Evolutionary conservation across 2,113 vertebrate genomes (phyloP), one percentile per base, ranked within the genome.

Genomic region (Paratilapia polleni): DNA sequence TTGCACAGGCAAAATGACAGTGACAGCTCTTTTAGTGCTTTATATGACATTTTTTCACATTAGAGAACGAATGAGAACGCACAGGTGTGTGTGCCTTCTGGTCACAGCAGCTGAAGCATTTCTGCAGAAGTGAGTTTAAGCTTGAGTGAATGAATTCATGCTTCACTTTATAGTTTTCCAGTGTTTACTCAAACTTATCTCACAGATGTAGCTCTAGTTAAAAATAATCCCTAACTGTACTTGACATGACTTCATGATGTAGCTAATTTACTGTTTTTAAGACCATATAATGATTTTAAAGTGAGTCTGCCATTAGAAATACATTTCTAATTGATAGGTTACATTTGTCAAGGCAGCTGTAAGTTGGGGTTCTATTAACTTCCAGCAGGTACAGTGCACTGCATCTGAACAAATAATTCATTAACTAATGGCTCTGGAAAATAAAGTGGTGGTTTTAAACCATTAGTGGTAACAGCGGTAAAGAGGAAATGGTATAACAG

Each of bases 101-200:
- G 0, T 66, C 57, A 1, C 20, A 68, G 14, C n/a, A 63, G 12
- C 68, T 68, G 47, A 12, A 61, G 22, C 56, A 26, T 54, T 49
- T 52, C 60, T 54, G 20, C 31, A 66, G 38, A 68, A 47, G 8
- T 43, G n/a, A 4, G 26, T 68, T 68, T 47, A 68, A 68, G 38
- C 9, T 10, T 41, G 38, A 9, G 38, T 41, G 38, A 66, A 70
- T 49, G 6, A 49, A 0, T 70, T 49, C 15, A 8, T 5, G 43
- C 26, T 52, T 47, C 38, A 47, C 63, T 54, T 54, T 20, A 54
- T 20, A 20, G 19, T 54, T 9, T 54, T 54, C 52, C 22, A 11
- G 38, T 68, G 43, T 47, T 52, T 70, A 47, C 66, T 49, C 28
- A 28, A 49, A 0, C 0, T 2, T 20, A 8, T 43, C 10, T 31